Percentiles rank a stretch among this genome's conserved stretches.
phyloP scores from a whole-genome alignment of 2,113 vertebrate genomes.

The Alethe diademata region DNA sequence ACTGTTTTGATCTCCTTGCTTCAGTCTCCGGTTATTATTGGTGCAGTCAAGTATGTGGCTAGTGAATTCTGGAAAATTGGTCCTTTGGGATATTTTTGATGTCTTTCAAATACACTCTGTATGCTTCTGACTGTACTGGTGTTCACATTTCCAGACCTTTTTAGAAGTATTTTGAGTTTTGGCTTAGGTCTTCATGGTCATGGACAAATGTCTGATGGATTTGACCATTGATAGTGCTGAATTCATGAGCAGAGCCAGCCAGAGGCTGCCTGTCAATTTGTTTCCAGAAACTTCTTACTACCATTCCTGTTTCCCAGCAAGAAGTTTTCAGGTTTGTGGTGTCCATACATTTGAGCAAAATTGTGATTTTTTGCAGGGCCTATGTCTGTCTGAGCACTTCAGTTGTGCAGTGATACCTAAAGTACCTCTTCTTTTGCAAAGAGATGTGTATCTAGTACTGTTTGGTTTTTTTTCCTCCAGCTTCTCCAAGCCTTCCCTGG shows the following conservation, averaged over 20 bases:
- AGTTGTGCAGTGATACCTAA: background rate
- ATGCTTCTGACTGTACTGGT: background rate
- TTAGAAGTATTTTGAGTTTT: background rate
- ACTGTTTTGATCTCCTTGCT: background rate
- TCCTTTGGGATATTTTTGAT: background rate
- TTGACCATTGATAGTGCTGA: background rate
- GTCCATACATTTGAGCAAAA: background rate
- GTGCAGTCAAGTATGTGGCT: background rate
- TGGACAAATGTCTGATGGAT: background rate
- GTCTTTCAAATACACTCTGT: background rate
- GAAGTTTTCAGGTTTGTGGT: background rate
- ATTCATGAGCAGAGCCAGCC: background rate
- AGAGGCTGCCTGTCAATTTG: background rate
- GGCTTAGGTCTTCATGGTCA: background rate
- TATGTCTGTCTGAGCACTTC: background rate
- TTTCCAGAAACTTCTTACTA: background rate
- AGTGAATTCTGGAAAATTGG: background rate
- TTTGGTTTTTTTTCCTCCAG: background rate
- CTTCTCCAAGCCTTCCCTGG: background rate
- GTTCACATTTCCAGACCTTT: background rate
- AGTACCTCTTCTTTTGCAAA: background rate
- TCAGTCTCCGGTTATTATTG: background rate
- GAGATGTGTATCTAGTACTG: rapidly evolving
- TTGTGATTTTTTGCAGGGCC: background rate
- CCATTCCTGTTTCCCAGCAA: background rate